Base-by-base conservation (phyloP, 2,113 vertebrate genomes). In the Phaethornis superciliosus region DNA sequence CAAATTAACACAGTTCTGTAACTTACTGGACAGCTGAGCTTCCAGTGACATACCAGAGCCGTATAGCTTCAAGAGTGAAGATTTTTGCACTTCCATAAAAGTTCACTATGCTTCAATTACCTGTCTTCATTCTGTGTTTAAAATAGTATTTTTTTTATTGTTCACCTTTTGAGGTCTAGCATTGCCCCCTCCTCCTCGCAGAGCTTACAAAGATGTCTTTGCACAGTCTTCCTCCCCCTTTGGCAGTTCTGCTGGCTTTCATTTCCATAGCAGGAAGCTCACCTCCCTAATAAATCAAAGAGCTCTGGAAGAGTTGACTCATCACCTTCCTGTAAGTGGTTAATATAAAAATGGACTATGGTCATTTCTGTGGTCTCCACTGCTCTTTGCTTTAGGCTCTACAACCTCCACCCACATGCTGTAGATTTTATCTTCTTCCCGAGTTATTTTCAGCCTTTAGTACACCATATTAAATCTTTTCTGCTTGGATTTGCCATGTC, bases 321-420 rank as follows among this genome's bases (percentile, higher is more conserved):
- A 95, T 28, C 74, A 68, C 63, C 86, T 96, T 95, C 94, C 84
- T 94, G 92, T 89, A 64, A 90, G 83, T 12, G 67, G 70, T 86
- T 86, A 69, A 87, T 89, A 67, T 83, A 64, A 90, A 91, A 94
- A 81, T 7, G 77, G 62, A 37, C 96, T 87, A 3, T 15, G 74
- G 74, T 88, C 24, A 92, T 56, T 90, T 68, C 86, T 88, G 85
- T 90, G 95, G 93, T 78, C 81, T 58, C 58, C 40, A 81, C 78
- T 76, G 52, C 78, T 78, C 42, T 62, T 46, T 64, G 52, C 35
- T 77, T 65, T 32, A 60, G 81, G 47, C 9, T 75, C 16, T 30
- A 6, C 12, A 14, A 35, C 24, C 51, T 14, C 24, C 35, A 35
- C 9, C 6, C 21, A 37, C 81, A 32, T 4, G 49, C 71, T 89